These are phyloP conservation scores for Anolis apletophallus DNA, from an alignment of 2,797 vertebrate species.

Conservation along the genomic window DNA sequence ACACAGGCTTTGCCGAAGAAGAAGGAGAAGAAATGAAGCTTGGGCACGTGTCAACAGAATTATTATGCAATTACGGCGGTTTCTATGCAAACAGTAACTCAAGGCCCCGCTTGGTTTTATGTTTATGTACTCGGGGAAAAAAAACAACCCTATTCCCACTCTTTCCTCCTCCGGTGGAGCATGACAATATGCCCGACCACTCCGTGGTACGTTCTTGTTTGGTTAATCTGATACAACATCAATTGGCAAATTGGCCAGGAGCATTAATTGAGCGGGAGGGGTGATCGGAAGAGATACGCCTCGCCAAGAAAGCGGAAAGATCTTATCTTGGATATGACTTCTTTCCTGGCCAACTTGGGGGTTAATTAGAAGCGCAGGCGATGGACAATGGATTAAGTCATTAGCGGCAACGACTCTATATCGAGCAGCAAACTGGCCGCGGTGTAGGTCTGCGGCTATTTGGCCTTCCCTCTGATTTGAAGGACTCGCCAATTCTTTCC, in stretches of 20 bases:
- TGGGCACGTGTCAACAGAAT: constrained; percentile 67
- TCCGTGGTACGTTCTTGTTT: constrained; percentile 6
- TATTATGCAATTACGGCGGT: constrained; percentile 66
- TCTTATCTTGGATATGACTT: constrained; percentile 67
- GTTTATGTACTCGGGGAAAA: constrained; percentile 48
- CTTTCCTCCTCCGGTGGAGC: not conserved
- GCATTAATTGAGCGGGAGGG: constrained; percentile 62
- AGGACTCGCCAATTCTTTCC: not conserved
- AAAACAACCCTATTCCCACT: not conserved
- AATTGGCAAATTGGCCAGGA: constrained; percentile 64
- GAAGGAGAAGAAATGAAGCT: constrained; percentile 53
- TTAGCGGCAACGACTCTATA: constrained; percentile 65
- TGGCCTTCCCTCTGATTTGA: constrained; percentile 34
- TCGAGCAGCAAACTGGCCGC: constrained; percentile 60
- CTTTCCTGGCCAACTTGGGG: constrained; percentile 55
- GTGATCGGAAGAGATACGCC: not conserved
- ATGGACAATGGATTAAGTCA: constrained; percentile 68
- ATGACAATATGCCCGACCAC: constrained; percentile 45
- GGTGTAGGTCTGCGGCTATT: constrained; percentile 45
- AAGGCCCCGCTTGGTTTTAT: constrained; percentile 58
- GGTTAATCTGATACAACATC: constrained; percentile 60
- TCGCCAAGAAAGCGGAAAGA: constrained; percentile 53
- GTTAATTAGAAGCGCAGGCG: constrained; percentile 59
- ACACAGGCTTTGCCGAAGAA: constrained; percentile 40
- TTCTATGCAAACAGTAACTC: constrained; percentile 56